Evolutionary conservation across 2,888 invertebrate species (phyloP), one percentile per base, ranked within the genome.

Genomic region (Argyra leucocephala): DNA sequence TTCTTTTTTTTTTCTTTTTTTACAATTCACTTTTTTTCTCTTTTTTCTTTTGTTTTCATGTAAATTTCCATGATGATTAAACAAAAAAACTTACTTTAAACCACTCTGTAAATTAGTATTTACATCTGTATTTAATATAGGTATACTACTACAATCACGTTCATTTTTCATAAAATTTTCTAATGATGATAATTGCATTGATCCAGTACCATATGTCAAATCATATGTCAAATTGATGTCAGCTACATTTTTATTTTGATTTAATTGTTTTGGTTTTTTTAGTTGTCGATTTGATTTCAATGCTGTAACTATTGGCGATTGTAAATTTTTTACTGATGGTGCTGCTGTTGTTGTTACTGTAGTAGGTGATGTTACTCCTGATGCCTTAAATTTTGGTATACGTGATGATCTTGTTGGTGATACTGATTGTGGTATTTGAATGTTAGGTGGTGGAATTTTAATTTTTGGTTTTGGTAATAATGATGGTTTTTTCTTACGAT

Each of bases 391-490:
- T 66, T 80, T 73, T 36, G 80, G 80, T 69, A 80, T 80, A 15
- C 15, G 3, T 67, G 67, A 18, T 65, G 69, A 62, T 71, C 68
- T 6, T 67, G 67, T 23, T 70, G 67, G 9, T 71, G 70, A 9
- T 70, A 67, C 26, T 72, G 71, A n/a, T 71, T 70, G 18, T 72
- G 72, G 67, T 71, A 69, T 15, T 74, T 72, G 31, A 72, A 71
- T 66, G 75, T 74, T 69, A 74, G 71, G 68, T 65, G 72, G 75
- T 64, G 77, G 74, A 61, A 69, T 60, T 63, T 68, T 69, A 37
- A 78, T 74, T 74, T 78, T 78, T 70, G 78, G 78, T 72, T 79
- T 78, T 62, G 78, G 78, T 72, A 78, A 68, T 70, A 78, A 71
- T 62, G 78, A 78, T 58, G 78, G 78, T 69, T 78, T 77, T 66